A percentile compares a stretch with the other conserved stretches of the same genome.
Evolutionary conservation across 1,140 invertebrate species (phyloP).

Genomic region (Drosophila pruinosa): DNA sequence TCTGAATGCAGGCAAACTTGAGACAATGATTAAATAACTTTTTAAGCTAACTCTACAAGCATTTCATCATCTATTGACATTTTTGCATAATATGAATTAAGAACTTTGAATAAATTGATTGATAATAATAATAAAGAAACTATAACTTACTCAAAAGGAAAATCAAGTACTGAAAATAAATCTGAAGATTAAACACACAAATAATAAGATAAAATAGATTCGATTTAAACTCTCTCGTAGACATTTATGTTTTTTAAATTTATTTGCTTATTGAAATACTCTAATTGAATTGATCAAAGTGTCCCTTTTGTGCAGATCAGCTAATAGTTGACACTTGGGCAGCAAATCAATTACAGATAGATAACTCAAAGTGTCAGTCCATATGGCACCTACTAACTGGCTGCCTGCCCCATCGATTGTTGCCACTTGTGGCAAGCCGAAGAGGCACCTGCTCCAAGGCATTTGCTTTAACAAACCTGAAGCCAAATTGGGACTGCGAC

Average conservation of each 20-base stretch:
- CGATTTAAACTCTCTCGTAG: no score
- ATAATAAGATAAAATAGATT: no score
- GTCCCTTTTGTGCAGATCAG: not conserved
- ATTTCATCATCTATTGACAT: no score
- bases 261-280: not conserved
- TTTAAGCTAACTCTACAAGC: not conserved
- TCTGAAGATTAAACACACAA: no score
- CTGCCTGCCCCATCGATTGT: not conserved
- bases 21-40: not conserved
- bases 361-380: constrained; percentile 39
- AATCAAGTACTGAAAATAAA: no score
- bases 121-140: no score
- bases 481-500: constrained; percentile 74
- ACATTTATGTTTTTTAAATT: no score
- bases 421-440: not conserved
- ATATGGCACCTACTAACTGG: constrained; percentile 29
- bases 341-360: constrained; percentile 36
- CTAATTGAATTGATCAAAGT: not conserved
- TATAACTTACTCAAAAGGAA: no score
- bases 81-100: no score
- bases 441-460: constrained; percentile 31
- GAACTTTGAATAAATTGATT: no score
- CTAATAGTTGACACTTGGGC: constrained; percentile 7
- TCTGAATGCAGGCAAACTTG: not conserved
- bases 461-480: constrained; percentile 44